Evolutionary conservation across 2,888 invertebrate species (phyloP).

Genomic region (Leptinotarsa juncta): DNA sequence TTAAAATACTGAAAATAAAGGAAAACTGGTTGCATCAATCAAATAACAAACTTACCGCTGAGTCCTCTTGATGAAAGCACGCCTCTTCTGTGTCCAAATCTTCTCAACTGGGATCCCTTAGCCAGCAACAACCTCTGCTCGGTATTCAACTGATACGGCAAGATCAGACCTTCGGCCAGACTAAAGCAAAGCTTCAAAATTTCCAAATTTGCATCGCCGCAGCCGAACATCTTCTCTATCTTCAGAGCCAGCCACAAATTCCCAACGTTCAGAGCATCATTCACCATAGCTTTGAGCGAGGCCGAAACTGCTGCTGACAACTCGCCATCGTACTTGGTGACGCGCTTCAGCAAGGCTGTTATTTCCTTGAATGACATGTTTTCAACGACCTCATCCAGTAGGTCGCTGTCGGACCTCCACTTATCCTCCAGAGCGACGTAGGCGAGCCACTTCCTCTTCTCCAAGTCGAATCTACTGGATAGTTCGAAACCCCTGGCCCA

Average conservation of each 20-base stretch:
- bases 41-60: conserved; percentile 53
- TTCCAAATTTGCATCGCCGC: conserved; percentile 68
- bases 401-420: conserved; percentile 34
- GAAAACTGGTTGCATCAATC: too few relatives aligned
- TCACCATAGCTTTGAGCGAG: conserved; percentile 68
- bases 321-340: conserved; percentile 41
- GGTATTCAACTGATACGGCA: conserved; percentile 73
- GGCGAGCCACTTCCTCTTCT: conserved; percentile 59
- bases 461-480: conserved; percentile 55
- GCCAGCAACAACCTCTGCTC: conserved; percentile 73
- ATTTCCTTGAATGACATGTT: conserved; percentile 48
- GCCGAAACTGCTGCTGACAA: conserved; percentile 63
- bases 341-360: conserved; percentile 43
- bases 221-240: conserved; percentile 69
- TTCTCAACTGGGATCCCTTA: conserved; percentile 63
- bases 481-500: conserved; percentile 59
- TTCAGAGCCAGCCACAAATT: conserved; percentile 73
- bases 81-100: conserved; percentile 63
- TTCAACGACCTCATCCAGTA: conserved; percentile 28
- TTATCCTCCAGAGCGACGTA: conserved; percentile 55
- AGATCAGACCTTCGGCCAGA: conserved; percentile 73
- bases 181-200: conserved; percentile 73
- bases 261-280: conserved; percentile 69
- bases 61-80: conserved; percentile 57
- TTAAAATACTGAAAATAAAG: too few relatives aligned